These are phyloP conservation scores for Dasypus novemcinctus DNA, from an alignment of 2,113 vertebrate species.

Conservation along the genomic window DNA sequence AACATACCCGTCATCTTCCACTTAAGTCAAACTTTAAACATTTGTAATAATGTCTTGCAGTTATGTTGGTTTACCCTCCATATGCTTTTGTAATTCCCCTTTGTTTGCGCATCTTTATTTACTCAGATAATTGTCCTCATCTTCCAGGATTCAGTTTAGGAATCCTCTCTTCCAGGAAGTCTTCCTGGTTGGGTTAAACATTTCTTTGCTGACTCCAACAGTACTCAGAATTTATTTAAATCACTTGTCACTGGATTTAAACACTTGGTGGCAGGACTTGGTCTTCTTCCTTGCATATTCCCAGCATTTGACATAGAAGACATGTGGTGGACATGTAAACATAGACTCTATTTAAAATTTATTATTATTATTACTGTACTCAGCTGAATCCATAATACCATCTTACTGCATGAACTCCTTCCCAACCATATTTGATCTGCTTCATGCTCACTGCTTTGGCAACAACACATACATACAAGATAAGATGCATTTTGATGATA, in stretches of 20 bases:
- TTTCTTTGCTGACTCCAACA: background rate
- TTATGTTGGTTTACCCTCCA: background rate
- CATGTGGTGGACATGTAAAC: background rate
- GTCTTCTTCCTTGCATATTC: background rate
- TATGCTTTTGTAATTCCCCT: background rate
- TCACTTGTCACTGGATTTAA: background rate
- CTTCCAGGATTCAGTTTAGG: background rate
- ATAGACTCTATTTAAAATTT: background rate
- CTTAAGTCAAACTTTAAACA: background rate
- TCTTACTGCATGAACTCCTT: background rate
- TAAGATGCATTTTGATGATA: background rate
- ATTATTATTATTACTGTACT: background rate
- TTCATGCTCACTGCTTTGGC: background rate
- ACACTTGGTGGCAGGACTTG: background rate
- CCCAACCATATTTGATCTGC: background rate
- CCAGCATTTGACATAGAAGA: background rate
- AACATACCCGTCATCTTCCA: background rate
- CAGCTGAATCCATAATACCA: background rate
- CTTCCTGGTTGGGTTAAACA: background rate
- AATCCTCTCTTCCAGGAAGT: background rate
- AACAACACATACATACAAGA: background rate
- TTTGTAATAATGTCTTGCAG: background rate
- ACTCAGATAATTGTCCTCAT: background rate
- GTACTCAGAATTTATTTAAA: background rate
- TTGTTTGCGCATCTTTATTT: background rate